Base-by-base conservation (phyloP, 2,113 vertebrate genomes). In the Albula goreensis region DNA sequence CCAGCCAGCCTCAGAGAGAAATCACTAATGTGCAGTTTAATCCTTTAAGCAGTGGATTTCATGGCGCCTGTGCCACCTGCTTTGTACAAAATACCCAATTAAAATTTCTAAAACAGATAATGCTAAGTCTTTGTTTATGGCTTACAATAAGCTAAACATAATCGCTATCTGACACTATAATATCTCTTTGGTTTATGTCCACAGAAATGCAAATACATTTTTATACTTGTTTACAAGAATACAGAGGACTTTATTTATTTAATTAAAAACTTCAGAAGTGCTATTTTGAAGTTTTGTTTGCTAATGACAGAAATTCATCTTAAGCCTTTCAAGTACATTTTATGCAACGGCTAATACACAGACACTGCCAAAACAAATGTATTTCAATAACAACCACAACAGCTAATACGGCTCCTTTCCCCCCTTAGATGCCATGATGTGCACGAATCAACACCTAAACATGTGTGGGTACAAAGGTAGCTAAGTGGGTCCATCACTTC, bases 71-170 rank as follows among this genome's bases (percentile, higher is more conserved):
- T 60, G 53, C 81, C 53, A 60, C 81, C 53, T 60, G 56, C 53
- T 83, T 83, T 60, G 81, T 83, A 83, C 53, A 83, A 83, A 83
- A 83, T 56, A 83, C 56, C 81, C 81, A 83, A 83, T 83, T 83
- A 83, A 83, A 83, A 83, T 17, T 83, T 83, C 81, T 19, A 63
- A 82, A 19, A 63, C n/a, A 63, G 81, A 83, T 83, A 83, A 63
- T 60, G 56, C 81, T 4, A 63, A 82, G 81, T 31, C 81, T 83
- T 63, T 83, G 81, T 83, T 83, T 83, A 48, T 83, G 81, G 52
- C 81, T 83, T 63, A 83, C 52, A 82, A 82, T 82, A 31, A 56
- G 51, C 80, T 8, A 31, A 57, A 41, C 41, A 48, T 83, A 83
- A 83, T 63, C 81, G 60, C 25, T 83, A 63, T 83, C 56, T 83